These are phyloP conservation scores for Fopius arisanus DNA, from an alignment of 1,140 invertebrate genomes.

Conservation along the genomic window DNA sequence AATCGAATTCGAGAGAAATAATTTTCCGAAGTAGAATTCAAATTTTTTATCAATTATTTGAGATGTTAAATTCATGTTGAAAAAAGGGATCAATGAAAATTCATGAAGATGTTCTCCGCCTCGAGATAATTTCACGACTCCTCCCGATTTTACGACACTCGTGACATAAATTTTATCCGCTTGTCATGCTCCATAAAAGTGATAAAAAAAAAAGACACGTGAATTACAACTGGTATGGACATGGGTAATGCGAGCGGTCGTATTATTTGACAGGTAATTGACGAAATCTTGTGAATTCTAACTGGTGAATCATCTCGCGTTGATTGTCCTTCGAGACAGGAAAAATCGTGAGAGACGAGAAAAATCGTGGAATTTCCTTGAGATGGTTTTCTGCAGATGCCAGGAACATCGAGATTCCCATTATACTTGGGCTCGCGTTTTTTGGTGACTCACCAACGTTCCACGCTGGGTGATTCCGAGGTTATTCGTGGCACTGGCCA, in stretches of 20 bases:
- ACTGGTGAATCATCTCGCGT: not conserved
- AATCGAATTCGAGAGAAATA: no score
- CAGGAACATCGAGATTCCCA: not conserved
- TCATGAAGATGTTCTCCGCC: no score
- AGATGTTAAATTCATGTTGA: no score
- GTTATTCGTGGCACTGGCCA: conserved; percentile 7
- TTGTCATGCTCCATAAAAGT: no score
- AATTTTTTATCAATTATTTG: no score
- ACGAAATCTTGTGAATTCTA: not conserved
- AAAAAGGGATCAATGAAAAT: no score
- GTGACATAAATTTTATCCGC: no score
- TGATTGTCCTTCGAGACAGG: conserved; percentile 21
- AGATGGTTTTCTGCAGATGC: not conserved
- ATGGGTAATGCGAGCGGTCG: not conserved
- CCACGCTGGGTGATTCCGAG: conserved; percentile 8
- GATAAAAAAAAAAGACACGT: no score
- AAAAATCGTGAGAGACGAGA: not conserved
- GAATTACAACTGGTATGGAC: not conserved
- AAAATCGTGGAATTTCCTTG: conserved; percentile 6
- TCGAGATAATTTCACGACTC: no score
- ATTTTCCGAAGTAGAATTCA: no score
- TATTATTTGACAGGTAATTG: not conserved
- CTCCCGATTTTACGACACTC: no score
- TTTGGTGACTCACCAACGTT: not conserved
- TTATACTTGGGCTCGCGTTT: not conserved